Conservation (phyloP, 64 coral and sea anemone genomes). For the Porites australiensis region DNA sequence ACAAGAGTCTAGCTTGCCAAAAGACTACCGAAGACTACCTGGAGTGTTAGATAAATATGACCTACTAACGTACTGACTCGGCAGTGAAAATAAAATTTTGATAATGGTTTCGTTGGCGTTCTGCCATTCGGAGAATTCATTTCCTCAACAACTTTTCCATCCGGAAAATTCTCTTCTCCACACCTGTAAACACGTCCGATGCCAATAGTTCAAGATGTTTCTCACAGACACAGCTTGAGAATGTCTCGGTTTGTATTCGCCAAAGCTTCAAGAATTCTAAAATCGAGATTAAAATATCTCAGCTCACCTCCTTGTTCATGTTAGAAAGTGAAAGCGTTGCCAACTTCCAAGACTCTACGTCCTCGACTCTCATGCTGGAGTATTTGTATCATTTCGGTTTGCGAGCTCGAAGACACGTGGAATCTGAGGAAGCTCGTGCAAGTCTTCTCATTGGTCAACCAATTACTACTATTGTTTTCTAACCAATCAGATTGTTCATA, state of each 20-base stretch:
- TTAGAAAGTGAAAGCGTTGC: constrained; percentile 25
- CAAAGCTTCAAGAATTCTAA: not conserved
- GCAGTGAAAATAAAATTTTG: not conserved
- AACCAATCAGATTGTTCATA: constrained; percentile 13
- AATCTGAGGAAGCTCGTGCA: constrained; percentile 48
- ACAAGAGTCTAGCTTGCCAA: not conserved
- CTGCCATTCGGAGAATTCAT: not conserved
- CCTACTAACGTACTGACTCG: not conserved
- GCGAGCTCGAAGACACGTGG: constrained; percentile 15
- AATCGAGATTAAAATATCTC: not conserved
- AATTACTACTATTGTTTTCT: not conserved
- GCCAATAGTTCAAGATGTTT: not conserved
- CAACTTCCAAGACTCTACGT: not conserved
- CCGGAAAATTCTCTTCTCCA: not conserved
- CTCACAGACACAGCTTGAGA: not conserved
- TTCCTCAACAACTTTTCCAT: not conserved
- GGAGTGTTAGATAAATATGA: not conserved
- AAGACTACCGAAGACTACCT: not conserved
- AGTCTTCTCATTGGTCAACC: constrained; percentile 31
- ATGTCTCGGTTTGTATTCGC: not conserved
- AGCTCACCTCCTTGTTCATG: constrained; percentile 50
- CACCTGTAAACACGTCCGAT: not conserved
- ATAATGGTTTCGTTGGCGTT: not conserved
- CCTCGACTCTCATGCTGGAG: not conserved
- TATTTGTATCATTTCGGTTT: constrained; percentile 35